Evolutionary conservation across 2,888 invertebrate species (phyloP).

Genomic region (Germaria angustata): DNA sequence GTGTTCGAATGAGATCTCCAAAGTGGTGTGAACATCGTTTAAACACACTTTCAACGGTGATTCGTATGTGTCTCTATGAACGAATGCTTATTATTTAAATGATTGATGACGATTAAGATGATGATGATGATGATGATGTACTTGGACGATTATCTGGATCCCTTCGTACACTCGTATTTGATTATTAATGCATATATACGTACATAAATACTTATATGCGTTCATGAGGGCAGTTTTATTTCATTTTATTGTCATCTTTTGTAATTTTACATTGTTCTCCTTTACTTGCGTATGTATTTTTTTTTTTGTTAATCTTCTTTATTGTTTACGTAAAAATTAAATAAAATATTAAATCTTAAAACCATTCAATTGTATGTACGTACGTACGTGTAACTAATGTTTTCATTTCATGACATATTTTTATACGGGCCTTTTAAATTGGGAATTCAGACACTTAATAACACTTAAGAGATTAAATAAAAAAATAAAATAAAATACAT

Average conservation of each 20-base stretch:
- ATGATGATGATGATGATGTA: neutral
- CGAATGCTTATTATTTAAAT: neutral
- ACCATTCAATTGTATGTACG: constrained; percentile 21
- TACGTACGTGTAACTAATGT: neutral
- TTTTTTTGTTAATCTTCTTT: neutral
- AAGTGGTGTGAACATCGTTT: too few relatives aligned
- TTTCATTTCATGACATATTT: neutral
- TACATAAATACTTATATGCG: neutral
- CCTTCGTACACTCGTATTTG: neutral
- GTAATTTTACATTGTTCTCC: neutral
- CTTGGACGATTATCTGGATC: constrained; percentile 5
- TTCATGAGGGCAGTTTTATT: constrained; percentile 35
- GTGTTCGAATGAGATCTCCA: too few relatives aligned
- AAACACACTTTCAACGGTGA: too few relatives aligned
- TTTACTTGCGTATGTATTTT: neutral
- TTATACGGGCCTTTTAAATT: too few relatives aligned
- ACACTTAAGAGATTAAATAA: too few relatives aligned
- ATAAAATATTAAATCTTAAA: constrained; percentile 14
- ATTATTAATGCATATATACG: neutral
- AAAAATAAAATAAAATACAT: too few relatives aligned
- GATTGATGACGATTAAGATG: neutral
- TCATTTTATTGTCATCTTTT: constrained; percentile 16
- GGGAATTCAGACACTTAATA: too few relatives aligned
- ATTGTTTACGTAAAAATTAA: neutral
- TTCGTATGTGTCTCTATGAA: neutral